Evolutionary conservation across 1,140 invertebrate genomes (phyloP).

Genomic region (Galleria mellonella): DNA sequence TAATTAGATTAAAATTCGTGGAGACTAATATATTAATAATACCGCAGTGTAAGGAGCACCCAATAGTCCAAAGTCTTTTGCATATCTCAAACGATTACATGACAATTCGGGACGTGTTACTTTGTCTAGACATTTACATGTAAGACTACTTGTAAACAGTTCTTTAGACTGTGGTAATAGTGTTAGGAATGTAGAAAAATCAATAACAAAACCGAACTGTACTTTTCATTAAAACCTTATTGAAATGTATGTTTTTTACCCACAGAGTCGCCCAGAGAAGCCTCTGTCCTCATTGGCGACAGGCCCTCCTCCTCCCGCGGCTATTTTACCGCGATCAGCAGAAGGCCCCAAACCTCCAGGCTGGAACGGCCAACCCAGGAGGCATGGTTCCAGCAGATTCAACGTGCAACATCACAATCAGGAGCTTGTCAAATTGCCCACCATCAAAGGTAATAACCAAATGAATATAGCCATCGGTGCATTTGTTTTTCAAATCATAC

Average conservation of each 20-base stretch:
- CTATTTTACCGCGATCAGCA: conserved; percentile 50
- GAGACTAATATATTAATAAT: too few species aligned
- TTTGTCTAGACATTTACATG: too few species aligned
- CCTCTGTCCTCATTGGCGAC: conserved; percentile 30
- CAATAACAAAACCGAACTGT: neutral
- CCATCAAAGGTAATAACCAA: conserved; percentile 62
- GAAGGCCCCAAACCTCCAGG: conserved; percentile 52
- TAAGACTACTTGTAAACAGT: too few species aligned
- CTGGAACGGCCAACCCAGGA: conserved; percentile 55
- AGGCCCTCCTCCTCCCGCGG: conserved; percentile 50
- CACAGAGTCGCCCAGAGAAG: conserved; percentile 53
- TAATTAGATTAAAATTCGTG: too few species aligned
- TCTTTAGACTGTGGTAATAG: too few species aligned
- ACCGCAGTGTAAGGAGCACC: too few species aligned
- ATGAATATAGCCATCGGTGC: too few species aligned
- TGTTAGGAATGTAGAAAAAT: too few species aligned
- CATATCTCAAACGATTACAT: too few species aligned
- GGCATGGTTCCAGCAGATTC: conserved; percentile 60
- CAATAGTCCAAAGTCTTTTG: too few species aligned
- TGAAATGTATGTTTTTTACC: conserved; percentile 6
- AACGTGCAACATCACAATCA: conserved; percentile 59
- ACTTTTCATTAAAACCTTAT: neutral
- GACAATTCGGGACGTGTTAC: too few species aligned
- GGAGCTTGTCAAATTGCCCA: conserved; percentile 61
- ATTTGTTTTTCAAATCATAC: too few species aligned